A percentile compares a stretch with the other conserved stretches of the same genome.
phyloP scores from a whole-genome alignment of 2,888 invertebrate genomes.

The Petrophora chlorosata region DNA sequence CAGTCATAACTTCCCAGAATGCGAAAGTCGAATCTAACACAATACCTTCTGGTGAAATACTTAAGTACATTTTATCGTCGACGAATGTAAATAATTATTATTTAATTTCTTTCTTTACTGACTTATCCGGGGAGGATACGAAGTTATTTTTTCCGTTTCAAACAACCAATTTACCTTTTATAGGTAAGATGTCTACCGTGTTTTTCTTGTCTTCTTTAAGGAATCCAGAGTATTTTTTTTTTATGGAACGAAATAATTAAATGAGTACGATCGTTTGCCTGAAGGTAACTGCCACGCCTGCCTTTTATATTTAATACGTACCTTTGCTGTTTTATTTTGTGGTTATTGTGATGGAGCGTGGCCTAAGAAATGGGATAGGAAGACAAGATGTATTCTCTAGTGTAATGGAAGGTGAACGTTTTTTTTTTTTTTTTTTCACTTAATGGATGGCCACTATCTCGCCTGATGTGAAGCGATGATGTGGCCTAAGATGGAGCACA shows the following conservation, averaged over 20 bases:
- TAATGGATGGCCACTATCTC: too few species aligned
- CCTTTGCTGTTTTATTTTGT: slow-evolving; percentile 20
- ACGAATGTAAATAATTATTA: slow-evolving; percentile 41
- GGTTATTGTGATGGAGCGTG: slow-evolving; percentile 11
- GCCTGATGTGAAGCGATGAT: too few species aligned
- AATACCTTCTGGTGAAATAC: slow-evolving; percentile 36
- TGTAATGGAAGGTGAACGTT: background rate
- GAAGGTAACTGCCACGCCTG: too few species aligned
- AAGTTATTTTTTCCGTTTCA: slow-evolving; percentile 37
- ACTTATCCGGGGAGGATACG: slow-evolving; percentile 34
- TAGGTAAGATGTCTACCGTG: slow-evolving; percentile 33
- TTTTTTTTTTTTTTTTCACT: slow-evolving; percentile 4
- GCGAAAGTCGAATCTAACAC: slow-evolving; percentile 33
- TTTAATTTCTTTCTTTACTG: slow-evolving; percentile 44
- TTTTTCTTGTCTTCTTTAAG: slow-evolving; percentile 30
- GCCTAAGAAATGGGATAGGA: slow-evolving; percentile 14
- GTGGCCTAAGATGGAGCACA: too few species aligned
- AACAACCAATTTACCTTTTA: slow-evolving; percentile 37
- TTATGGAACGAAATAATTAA: background rate
- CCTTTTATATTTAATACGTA: too few species aligned
- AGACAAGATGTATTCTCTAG: slow-evolving; percentile 7
- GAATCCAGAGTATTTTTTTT: slow-evolving; percentile 28
- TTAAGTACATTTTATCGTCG: slow-evolving; percentile 34
- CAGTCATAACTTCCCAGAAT: slow-evolving; percentile 41
- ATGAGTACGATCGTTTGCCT: too few species aligned